phyloP scores from a whole-genome alignment of 2,888 invertebrate genomes.

The Prosapia bicincta region DNA sequence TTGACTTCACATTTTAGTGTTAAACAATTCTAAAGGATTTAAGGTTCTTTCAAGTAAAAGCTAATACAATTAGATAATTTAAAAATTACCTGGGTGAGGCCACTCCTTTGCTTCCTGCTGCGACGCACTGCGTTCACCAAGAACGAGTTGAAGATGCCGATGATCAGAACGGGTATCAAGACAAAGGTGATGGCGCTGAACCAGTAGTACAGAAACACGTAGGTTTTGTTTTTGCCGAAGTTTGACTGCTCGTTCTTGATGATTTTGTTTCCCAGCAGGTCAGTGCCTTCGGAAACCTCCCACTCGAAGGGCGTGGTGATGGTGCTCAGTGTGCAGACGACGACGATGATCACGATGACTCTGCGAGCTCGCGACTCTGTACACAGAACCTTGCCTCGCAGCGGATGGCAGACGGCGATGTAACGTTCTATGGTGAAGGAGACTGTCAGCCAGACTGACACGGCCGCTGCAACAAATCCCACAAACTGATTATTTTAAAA shows the following conservation, averaged over 20 bases:
- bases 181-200: constrained; percentile 61
- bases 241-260: background rate
- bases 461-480: constrained; percentile 51
- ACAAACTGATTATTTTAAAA: too few relatives aligned
- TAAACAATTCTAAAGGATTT: too few relatives aligned
- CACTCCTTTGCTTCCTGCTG: constrained; percentile 53
- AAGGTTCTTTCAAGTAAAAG: too few relatives aligned
- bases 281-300: constrained; percentile 41
- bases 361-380: constrained; percentile 66
- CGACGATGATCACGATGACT: constrained; percentile 56
- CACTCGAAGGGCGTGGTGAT: constrained; percentile 65
- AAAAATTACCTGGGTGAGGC: constrained; percentile 56
- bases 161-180: constrained; percentile 61
- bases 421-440: constrained; percentile 73
- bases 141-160: constrained; percentile 70
- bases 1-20: too few relatives aligned
- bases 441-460: constrained; percentile 71
- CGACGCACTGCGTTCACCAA: constrained; percentile 62
- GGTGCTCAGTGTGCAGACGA: constrained; percentile 60
- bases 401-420: constrained; percentile 71
- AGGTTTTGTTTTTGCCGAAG: background rate
- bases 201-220: constrained; percentile 56
- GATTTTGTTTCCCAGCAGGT: background rate
- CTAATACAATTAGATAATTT: too few relatives aligned
- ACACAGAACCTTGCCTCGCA: constrained; percentile 64